phyloP scores from a whole-genome alignment of 2,113 vertebrate genomes.

The Dasyornis broadbenti region DNA sequence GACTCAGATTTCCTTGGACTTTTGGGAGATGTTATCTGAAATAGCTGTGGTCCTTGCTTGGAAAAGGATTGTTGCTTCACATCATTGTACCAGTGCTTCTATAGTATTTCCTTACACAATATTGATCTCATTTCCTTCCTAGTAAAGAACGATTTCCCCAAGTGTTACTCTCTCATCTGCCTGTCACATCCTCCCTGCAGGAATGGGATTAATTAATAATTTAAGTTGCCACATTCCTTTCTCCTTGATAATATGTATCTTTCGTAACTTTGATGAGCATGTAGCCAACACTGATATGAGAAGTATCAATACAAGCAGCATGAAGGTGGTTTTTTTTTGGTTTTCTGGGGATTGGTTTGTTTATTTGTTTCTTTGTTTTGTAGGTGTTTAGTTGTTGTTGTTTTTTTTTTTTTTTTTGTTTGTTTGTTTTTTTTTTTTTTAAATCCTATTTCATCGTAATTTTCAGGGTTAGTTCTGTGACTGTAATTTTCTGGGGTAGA shows the following conservation, averaged over 20 bases:
- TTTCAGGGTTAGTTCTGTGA: background rate
- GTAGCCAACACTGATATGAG: background rate
- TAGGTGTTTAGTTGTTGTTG: background rate
- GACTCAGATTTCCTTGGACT: background rate
- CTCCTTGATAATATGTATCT: background rate
- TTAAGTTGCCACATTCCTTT: background rate
- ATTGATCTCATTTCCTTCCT: background rate
- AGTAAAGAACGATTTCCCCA: background rate
- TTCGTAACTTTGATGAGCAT: background rate
- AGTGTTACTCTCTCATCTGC: background rate
- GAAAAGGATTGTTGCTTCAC: background rate
- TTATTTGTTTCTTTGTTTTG: background rate
- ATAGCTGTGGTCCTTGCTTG: background rate
- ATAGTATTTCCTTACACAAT: background rate
- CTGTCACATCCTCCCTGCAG: background rate
- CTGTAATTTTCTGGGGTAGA: background rate
- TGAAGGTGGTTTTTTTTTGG: background rate
- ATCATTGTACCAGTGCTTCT: background rate
- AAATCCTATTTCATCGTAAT: background rate
- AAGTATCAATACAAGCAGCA: background rate
- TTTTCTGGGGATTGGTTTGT: fast-evolving
- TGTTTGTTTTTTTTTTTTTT: background rate
- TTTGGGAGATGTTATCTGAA: background rate
- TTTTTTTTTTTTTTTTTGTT: background rate
- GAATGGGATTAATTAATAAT: background rate